Evolutionary conservation across 2,888 invertebrate species (phyloP), one percentile per base, ranked within the genome.

Genomic region (Oscheius sp.): DNA sequence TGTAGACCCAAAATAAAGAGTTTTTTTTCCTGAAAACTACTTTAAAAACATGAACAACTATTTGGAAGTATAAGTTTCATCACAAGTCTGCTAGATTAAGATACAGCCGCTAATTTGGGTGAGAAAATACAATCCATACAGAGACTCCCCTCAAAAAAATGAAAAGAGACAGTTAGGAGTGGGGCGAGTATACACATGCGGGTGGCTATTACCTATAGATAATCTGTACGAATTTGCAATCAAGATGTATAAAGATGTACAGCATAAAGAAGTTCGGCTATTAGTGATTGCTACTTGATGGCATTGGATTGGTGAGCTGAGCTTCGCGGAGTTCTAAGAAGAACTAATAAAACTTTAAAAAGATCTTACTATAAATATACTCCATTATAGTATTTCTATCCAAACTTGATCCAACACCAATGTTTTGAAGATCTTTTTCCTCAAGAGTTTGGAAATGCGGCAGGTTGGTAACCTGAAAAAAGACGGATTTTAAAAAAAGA

Each of bases 1-100:
- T 61, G 61, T 61, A 61, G 61, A 61, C 61, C 50, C 42, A 15
- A 33, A 53, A 31, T 31, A 53, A 53, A 33, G 37, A 37, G 2
- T 53, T 5, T 53, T 12, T 20, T 6, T 48, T 48, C 27, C 17
- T 42, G 42, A 6, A 20, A 23, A 48, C 5, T 3, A 5, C 20
- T 48, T 10, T 17, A 48, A 25, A 5, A 42, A 42, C 17, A 23
- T 23, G 3, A 48, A 12, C 8, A 48, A 25, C 5, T 6, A 45
- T 15, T 45, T 6, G 12, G 17, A 17, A 6, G 48, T 20, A 17
- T 34, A 34, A 55, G 37, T 55, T 55, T 48, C 48, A 55, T 55
- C 55, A 33, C 55, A 34, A 55, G 34, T 23, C 55, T 33, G 55
- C 20, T 55, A 34, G 12, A 20, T 34, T 55, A 34, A 33, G n/a